Evolutionary conservation across 1,140 invertebrate species (phyloP).

Genomic region (Xylocopa sonorina): DNA sequence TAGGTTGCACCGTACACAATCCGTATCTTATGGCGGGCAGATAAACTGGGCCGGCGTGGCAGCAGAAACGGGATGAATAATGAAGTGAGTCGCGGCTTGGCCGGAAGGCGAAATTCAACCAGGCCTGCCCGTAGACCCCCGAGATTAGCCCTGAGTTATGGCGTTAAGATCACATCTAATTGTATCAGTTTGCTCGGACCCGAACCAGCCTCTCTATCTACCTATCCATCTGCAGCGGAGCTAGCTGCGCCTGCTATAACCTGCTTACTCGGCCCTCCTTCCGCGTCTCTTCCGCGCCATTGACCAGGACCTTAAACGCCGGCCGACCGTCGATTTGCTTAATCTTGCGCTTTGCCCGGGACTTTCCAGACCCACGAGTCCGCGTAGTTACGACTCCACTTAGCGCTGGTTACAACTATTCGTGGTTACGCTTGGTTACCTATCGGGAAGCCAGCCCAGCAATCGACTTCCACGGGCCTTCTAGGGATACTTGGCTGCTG

Average conservation of each 20-base stretch:
- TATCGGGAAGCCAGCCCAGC: constrained; percentile 39
- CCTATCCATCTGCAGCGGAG: constrained; percentile 77
- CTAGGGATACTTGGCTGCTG: not conserved
- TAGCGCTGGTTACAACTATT: constrained; percentile 56
- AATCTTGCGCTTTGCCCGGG: constrained; percentile 69
- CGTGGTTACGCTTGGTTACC: constrained; percentile 55
- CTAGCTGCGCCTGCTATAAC: constrained; percentile 68
- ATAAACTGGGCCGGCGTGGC: constrained; percentile 71
- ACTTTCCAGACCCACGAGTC: constrained; percentile 60
- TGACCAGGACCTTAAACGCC: constrained; percentile 75
- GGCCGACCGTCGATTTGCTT: constrained; percentile 69
- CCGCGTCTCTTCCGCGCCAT: constrained; percentile 78
- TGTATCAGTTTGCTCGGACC: constrained; percentile 79
- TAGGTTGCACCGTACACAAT: constrained; percentile 73
- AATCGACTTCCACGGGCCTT: not conserved
- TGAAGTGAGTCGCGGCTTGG: constrained; percentile 79
- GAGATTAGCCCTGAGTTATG: constrained; percentile 82
- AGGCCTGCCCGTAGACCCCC: constrained; percentile 68
- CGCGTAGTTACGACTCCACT: constrained; percentile 58
- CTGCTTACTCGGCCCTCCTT: constrained; percentile 75
- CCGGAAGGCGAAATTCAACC: constrained; percentile 74
- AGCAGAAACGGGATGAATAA: constrained; percentile 80
- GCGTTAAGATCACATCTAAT: constrained; percentile 82
- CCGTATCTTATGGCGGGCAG: constrained; percentile 71
- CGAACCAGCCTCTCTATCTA: constrained; percentile 71